Base-by-base conservation (phyloP, 2,113 vertebrate genomes). In the Psettodes erumei region DNA sequence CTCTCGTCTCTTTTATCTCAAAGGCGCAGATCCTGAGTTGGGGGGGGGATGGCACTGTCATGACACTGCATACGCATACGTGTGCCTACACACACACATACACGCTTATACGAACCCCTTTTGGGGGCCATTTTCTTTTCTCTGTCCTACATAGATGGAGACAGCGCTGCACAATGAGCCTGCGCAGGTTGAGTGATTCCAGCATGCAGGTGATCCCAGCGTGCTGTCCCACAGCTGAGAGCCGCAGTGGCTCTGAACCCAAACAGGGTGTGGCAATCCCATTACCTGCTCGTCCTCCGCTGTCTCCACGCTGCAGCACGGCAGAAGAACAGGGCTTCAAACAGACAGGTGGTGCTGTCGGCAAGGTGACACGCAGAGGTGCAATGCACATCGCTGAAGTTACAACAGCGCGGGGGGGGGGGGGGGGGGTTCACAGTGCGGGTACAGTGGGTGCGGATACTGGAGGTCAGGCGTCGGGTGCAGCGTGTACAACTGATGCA, bases 191-290 rank as follows among this genome's bases (percentile, higher is more conserved):
- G 83, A 79, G 64, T 35, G 55, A 67, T 77, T 83, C 62, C 63
- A 80, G 60, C 76, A 82, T 30, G 32, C 73, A 77, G 54, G 86
- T 80, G 82, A 86, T 89, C 72, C 69, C 72, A 32, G 40, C 5
- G 40, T 27, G 55, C 79, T 81, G 81, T 86, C 78, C 84, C 53
- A 80, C 75, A 88, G 75, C 79, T 85, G 65, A 88, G 77, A 83
- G 70, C 70, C 62, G 47, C 60, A 62, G 2, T 15, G 54, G 59
- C 82, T 72, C 51, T 80, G 65, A 82, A 84, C 76, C 70, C 72
- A 90, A 88, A 92, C 84, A 82, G 66, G 71, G 82, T 87, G 82
- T 81, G 79, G 91, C 90, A 93, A 83, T 71, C 82, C 89, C 77
- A 91, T 93, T 92, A 92, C 83, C 83, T 59, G 67, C 84, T 71